Percentiles rank a stretch among this genome's conserved stretches.
Evolutionary conservation across 2,888 invertebrate genomes (phyloP).

Genomic region (Drosophila anomalata): DNA sequence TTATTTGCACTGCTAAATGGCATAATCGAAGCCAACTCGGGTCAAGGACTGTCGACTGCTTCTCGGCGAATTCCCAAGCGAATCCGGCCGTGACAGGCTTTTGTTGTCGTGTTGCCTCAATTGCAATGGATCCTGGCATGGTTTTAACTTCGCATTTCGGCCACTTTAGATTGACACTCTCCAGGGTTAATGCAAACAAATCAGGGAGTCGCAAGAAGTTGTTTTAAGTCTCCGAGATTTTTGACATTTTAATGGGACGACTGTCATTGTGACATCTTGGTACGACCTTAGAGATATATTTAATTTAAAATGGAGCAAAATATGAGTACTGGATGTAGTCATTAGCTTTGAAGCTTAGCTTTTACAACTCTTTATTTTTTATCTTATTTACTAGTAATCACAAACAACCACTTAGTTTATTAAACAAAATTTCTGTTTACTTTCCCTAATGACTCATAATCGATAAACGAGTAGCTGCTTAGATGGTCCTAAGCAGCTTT

Average conservation of each 20-base stretch:
- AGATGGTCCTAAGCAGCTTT: slow-evolving; percentile 3
- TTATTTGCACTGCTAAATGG: slow-evolving; percentile 76
- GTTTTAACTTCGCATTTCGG: neutral
- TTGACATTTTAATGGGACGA: neutral
- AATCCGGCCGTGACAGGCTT: slow-evolving; percentile 18
- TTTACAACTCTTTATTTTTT: too few species aligned
- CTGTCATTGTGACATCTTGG: neutral
- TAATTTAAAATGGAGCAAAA: too few species aligned
- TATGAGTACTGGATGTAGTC: too few species aligned
- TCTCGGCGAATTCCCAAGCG: slow-evolving; percentile 4
- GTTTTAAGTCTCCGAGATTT: neutral
- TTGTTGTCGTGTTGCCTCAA: slow-evolving; percentile 27
- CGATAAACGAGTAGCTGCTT: slow-evolving; percentile 15
- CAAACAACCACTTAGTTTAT: neutral
- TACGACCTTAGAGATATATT: too few species aligned
- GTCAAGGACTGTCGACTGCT: slow-evolving; percentile 30
- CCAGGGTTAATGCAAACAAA: slow-evolving; percentile 8
- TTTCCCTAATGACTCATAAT: slow-evolving; percentile 31
- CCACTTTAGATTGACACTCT: slow-evolving; percentile 10
- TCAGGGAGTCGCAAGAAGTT: neutral
- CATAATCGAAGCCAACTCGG: slow-evolving; percentile 65
- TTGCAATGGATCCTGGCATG: slow-evolving; percentile 11
- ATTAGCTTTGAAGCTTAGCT: too few species aligned
- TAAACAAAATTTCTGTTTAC: slow-evolving; percentile 2
- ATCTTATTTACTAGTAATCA: neutral